These are phyloP conservation scores for Drosophila teissieri DNA, from an alignment of 1,140 invertebrate genomes.

Conservation along the genomic window DNA sequence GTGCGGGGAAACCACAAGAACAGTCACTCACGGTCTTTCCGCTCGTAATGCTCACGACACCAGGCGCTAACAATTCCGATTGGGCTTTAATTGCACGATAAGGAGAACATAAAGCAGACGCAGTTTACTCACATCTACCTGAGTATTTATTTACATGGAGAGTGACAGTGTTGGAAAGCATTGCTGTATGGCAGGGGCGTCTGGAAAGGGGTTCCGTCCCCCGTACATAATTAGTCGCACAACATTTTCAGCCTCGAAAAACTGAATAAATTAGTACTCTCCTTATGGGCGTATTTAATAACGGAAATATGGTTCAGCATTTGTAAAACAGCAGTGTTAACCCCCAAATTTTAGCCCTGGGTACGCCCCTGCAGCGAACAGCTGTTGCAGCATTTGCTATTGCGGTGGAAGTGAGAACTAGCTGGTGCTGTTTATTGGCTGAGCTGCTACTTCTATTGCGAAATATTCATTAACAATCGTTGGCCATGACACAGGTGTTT, in stretches of 20 bases:
- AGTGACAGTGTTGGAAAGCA: slow-evolving; percentile 43
- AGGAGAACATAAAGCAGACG: slow-evolving; percentile 34
- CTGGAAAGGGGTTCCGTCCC: background rate
- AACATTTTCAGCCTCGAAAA: background rate
- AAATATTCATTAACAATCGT: slow-evolving; percentile 20
- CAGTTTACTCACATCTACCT: slow-evolving; percentile 9
- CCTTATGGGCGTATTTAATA: too few relatives aligned
- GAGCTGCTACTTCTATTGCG: slow-evolving; percentile 18
- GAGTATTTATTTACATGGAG: slow-evolving; percentile 6
- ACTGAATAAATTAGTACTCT: too few relatives aligned
- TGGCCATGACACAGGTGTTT: slow-evolving; percentile 66
- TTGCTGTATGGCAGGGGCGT: too few relatives aligned
- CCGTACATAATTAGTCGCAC: background rate
- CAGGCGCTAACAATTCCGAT: slow-evolving; percentile 42
- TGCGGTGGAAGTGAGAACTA: background rate
- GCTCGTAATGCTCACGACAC: slow-evolving; percentile 26
- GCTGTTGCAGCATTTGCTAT: slow-evolving; percentile 8
- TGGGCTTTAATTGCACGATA: slow-evolving; percentile 25
- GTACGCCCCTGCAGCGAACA: background rate
- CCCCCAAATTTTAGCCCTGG: background rate
- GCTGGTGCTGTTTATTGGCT: slow-evolving; percentile 22
- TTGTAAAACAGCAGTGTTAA: too few relatives aligned
- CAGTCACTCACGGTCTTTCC: slow-evolving; percentile 46
- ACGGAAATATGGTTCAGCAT: too few relatives aligned
- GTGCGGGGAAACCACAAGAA: slow-evolving; percentile 23